These are phyloP conservation scores for Manacus vitellinus DNA, from an alignment of 2,113 vertebrate genomes.

Conservation along the genomic window DNA sequence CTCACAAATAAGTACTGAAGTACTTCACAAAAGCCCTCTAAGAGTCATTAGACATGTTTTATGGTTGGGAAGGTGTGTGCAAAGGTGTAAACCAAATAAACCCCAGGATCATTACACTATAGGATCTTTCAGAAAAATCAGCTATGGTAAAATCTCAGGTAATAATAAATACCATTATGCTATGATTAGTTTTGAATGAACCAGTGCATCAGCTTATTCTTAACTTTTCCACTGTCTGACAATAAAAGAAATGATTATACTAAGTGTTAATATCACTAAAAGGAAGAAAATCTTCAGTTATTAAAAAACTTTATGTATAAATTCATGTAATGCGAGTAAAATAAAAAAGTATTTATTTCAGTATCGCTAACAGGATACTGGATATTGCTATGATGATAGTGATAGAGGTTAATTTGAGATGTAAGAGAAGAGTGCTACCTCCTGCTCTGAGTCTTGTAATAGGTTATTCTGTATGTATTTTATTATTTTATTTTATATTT, in stretches of 20 bases:
- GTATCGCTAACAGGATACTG: neutral
- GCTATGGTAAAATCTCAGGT: neutral
- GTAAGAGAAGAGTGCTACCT: neutral
- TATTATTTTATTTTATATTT: neutral
- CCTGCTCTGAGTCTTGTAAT: neutral
- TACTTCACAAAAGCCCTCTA: neutral
- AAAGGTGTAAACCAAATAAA: neutral
- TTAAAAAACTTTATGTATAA: neutral
- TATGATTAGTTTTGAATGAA: neutral
- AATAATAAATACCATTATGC: neutral
- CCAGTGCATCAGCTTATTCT: neutral
- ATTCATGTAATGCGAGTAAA: neutral
- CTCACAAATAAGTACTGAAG: neutral
- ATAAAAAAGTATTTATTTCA: neutral
- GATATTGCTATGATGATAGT: neutral
- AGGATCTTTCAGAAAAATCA: neutral
- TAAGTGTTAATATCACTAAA: conserved; percentile 8
- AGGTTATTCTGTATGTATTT: neutral
- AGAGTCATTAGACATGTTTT: neutral
- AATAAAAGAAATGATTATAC: conserved; percentile 32
- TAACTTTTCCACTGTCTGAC: neutral
- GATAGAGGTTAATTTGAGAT: neutral
- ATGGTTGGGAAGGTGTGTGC: neutral
- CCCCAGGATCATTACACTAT: neutral
- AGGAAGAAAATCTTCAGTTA: conserved; percentile 32